Base-by-base conservation (phyloP, 2,113 vertebrate species). In the Antigone vipio region DNA sequence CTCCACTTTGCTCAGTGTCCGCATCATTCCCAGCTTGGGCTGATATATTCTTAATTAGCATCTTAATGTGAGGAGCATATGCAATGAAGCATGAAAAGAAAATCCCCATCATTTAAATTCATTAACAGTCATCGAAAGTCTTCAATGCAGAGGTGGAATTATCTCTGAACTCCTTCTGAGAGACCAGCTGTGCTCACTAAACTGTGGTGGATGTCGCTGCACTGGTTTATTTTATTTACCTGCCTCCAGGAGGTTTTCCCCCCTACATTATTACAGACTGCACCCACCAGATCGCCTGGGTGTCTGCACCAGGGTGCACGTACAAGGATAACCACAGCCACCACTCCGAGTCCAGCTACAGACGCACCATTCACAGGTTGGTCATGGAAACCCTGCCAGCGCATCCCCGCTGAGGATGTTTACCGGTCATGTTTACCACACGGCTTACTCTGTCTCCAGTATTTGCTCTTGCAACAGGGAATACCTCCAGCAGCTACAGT, bases 21-120 rank as follows among this genome's bases (percentile, higher is more conserved):
- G 5, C 91, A 15, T 56, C 89, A 56, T 49, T 89, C 90, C 94
- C 53, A 78, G 90, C 95, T 88, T 47, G 53, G 90, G 88, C 94
- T 96, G 95, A 94, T 92, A 90, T 89, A 13, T 93, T 95, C 93
- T 94, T 98, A 97, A 98, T 98, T 98, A 98, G 97, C 95, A 96
- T 95, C 97, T 97, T 97, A 95, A 97, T 98, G 97, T 92, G 97
- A 97, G 92, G 44, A 97, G 94, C 98, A 97, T 97, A 95, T 86
- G 96, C 97, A 97, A 96, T 79, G 97, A 97, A 94, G 97, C 97
- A 75, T 97, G 96, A 63, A 80, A 79, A 98, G 97, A 97, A 97
- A 98, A 98, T 97, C 97, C 97, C 97, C 96, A 40, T 96, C 97
- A 97, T 98, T 98, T 97, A 98, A 98, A 98, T 98, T 98, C 98